Evolutionary conservation across 1,140 invertebrate species (phyloP).

Genomic region (Euura saliciscinereae): DNA sequence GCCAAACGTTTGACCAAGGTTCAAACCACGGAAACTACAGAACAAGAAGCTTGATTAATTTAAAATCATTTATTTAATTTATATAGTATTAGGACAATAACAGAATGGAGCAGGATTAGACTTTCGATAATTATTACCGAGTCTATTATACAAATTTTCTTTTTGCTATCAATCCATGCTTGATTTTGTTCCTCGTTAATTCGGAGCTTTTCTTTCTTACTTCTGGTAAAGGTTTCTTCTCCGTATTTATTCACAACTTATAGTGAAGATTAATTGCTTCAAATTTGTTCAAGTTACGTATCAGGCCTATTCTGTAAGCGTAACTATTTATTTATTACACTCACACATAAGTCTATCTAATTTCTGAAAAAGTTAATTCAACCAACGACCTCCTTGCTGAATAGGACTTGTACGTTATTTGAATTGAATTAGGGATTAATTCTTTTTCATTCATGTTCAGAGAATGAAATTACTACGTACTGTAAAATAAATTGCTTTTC

Average conservation of each 20-base stretch:
- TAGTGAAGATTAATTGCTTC: too few species aligned
- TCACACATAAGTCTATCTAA: conserved; percentile 15
- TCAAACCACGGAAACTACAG: conserved; percentile 52
- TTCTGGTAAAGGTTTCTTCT: background rate
- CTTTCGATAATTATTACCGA: background rate
- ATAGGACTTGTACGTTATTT: conserved; percentile 26
- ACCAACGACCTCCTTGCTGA: conserved; percentile 24
- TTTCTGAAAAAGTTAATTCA: conserved; percentile 6
- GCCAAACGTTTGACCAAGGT: conserved; percentile 87
- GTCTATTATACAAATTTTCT: background rate
- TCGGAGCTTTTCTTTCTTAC: background rate
- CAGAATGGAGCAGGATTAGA: background rate
- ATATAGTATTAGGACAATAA: conserved; percentile 8
- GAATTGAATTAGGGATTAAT: background rate
- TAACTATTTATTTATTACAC: conserved; percentile 17
- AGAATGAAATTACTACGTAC: background rate
- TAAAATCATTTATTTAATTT: background rate
- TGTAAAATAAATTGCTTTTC: background rate
- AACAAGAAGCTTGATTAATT: conserved; percentile 24
- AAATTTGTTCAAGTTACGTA: background rate
- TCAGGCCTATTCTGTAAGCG: conserved; percentile 17
- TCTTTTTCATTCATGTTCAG: background rate
- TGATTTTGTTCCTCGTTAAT: background rate
- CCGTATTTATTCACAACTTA: too few species aligned
- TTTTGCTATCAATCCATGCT: background rate